Base-by-base conservation (phyloP, 2,113 vertebrate species). In the Lucifuga dentata region DNA sequence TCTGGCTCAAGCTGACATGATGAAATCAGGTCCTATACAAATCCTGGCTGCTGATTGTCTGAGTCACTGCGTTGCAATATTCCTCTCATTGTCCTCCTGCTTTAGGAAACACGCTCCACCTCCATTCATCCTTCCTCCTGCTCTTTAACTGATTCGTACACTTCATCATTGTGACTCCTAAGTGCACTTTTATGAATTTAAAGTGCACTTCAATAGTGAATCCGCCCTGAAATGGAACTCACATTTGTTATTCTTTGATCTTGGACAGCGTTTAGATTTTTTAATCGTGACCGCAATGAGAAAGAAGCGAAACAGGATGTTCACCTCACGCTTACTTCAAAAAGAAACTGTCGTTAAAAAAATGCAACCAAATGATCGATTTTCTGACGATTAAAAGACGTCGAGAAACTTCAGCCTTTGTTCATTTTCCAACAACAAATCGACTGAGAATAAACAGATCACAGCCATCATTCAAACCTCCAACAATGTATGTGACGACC, bases 11-110 rank as follows among this genome's bases (percentile, higher is more conserved):
- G 52, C 15, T 65, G 56, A 68, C 69, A 24, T 7, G 53, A 58
- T 64, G 62, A 78, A 70, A 70, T 77, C 72, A 52, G 19, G 46
- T 29, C 59, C 16, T 13, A 11, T 32, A 45, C 35, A 33, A 59
- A 75, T 69, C 52, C 50, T 56, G 45, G 40, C 46, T 64, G 39
- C 11, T 15, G 46, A 13, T 11, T n/a, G 3, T 19, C 20, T 29
- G 29, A 60, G 8, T 55, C 11, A 16, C 6, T 49, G 11, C 39
- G 12, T 48, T 48, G 24, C 8, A 45, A 58, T 32, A 26, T 52
- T 44, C 32, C 1, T 50, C 35, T 11, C 23, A 48, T 56, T 3
- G 29, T 56, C 51, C 41, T n/a, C n/a, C n/a, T n/a, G n/a, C n/a
- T n/a, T n/a, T n/a, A 26, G 13, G 26, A 52, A 52, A 52, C 1